Evolutionary conservation across 1,140 invertebrate species (phyloP).

Genomic region (Harlomillsia oculata): DNA sequence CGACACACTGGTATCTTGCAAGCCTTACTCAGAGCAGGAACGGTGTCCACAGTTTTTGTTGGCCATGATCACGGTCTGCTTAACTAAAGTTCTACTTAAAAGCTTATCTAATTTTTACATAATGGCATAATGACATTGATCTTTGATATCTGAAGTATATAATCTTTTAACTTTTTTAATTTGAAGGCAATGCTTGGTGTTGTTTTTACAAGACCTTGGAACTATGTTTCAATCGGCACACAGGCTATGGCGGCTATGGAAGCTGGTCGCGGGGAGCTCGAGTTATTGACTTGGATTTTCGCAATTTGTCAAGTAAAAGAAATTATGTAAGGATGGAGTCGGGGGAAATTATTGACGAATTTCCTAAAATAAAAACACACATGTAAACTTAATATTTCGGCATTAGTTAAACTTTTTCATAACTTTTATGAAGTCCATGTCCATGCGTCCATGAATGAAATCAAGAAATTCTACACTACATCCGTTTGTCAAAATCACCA

Average conservation of each 20-base stretch:
- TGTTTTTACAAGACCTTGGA: constrained; percentile 21
- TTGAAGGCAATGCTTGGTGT: constrained; percentile 27
- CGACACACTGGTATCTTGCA: constrained; percentile 1
- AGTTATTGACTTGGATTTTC: background rate
- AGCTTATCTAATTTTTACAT: no score
- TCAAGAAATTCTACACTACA: no score
- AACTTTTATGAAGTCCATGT: no score
- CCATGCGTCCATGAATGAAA: no score
- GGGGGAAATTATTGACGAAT: constrained; percentile 21
- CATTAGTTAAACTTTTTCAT: no score
- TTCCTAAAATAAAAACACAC: no score
- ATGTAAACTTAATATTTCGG: no score
- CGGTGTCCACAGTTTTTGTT: background rate
- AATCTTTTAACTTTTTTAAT: background rate
- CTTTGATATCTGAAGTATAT: background rate
- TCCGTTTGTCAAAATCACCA: no score
- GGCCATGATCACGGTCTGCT: constrained; percentile 11
- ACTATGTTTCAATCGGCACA: constrained; percentile 28
- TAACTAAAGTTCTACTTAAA: background rate
- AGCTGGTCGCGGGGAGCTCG: constrained; percentile 21
- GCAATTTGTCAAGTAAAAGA: background rate
- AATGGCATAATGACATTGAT: background rate
- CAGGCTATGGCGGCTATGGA: constrained; percentile 27
- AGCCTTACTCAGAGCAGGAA: constrained; percentile 1
- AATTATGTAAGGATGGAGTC: constrained; percentile 27